Evolutionary conservation across 1,140 invertebrate species (phyloP), one percentile per base, ranked within the genome.

Genomic region (Zaprionus gabonicus): DNA sequence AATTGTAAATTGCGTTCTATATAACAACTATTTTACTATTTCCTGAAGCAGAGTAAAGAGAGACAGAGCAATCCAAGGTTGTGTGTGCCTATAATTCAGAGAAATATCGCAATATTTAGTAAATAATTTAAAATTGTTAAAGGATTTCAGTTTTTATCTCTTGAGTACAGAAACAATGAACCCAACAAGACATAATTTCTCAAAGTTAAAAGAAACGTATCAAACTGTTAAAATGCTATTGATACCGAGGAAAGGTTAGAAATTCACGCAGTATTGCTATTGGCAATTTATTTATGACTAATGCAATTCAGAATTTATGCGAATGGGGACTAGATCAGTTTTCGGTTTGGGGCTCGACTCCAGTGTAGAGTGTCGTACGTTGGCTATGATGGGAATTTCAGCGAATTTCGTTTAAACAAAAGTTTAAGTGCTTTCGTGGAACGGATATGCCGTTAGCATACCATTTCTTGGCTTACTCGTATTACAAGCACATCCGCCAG

Each of bases 391-490:
- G 41, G 7, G 6, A n/a, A 31, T 55, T 66, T 44, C 53, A 31
- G 36, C 56, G 58, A 51, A 63, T 63, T 64, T 58, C 31, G 59
- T 58, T 75, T 64, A 75, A 67, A 53, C 71, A 41, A 67, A 67
- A 51, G 63, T 25, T 67, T 58, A 73, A 71, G 66, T 57, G 59
- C 67, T 75, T 62, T 41, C 59, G 31, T 44, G 36, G n/a, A 69
- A 34, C 67, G 58, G 67, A 62, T 53, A 62, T 69, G 68, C 51
- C 38, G 28, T 71, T 41, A 41, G 36, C 68, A 71, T 59, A 49
- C 53, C 55, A 75, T 46, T 57, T 70, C 66, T 36, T 62, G 58
- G 46, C 66, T 56, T 28, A 27, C 60, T 76, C 53, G 44, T 57
- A 57, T 70, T 70, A 56, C 71, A 67, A 38, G 41, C 71, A 56